Percentiles rank a stretch among this genome's conserved stretches.
phyloP scores from a whole-genome alignment of 2,888 invertebrate species.

The Agrotis puta region DNA sequence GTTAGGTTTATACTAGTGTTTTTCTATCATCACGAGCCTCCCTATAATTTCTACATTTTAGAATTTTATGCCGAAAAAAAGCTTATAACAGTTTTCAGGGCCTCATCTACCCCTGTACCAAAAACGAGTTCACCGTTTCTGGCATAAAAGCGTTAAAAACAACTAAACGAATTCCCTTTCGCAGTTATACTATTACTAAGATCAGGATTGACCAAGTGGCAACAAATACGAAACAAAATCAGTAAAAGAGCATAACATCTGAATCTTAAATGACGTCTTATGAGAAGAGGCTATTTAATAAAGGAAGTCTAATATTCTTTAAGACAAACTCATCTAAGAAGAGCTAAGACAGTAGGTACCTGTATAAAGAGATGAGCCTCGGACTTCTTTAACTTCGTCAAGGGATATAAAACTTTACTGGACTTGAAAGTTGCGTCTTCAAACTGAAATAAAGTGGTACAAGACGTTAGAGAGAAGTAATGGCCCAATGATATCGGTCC shows the following conservation, averaged over 20 bases:
- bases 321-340: constrained; percentile 40
- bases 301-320: constrained; percentile 9
- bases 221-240: neutral
- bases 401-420: constrained; percentile 29
- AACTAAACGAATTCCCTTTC: no score
- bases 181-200: no score
- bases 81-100: no score
- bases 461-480: neutral
- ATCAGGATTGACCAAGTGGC: no score
- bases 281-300: neutral
- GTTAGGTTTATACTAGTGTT: neutral
- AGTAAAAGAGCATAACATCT: neutral
- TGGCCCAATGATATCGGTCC: no score
- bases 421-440: constrained; percentile 15
- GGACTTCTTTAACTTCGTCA: constrained; percentile 17
- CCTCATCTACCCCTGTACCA: no score
- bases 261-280: neutral
- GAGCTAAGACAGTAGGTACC: constrained; percentile 4
- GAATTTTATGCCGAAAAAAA: no score
- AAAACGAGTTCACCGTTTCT: no score
- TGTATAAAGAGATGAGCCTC: constrained; percentile 21
- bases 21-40: no score
- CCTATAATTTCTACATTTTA: no score
- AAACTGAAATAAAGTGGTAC: constrained; percentile 21
- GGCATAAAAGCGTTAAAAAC: no score